Evolutionary conservation across 2,113 vertebrate species (phyloP).

Genomic region (Tapirus terrestris): DNA sequence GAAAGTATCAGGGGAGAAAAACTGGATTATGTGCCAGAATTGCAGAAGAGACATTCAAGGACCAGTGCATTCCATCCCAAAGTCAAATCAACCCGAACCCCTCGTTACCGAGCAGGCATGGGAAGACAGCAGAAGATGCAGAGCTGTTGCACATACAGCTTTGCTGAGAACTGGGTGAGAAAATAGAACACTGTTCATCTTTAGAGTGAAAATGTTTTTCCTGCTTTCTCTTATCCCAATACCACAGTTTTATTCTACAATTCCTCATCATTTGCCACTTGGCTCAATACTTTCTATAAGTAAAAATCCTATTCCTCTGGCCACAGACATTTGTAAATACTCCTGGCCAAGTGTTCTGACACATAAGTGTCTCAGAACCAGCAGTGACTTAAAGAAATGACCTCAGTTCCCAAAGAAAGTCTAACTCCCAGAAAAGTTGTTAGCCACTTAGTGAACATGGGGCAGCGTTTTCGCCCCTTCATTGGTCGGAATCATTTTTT

Average conservation of each 20-base stretch:
- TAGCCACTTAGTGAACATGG: not conserved
- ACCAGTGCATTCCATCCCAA: not conserved
- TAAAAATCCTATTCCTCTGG: not conserved
- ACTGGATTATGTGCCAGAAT: not conserved
- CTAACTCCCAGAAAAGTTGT: not conserved
- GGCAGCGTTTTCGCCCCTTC: not conserved
- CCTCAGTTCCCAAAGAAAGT: not conserved
- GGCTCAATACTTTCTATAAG: slow-evolving; percentile 11
- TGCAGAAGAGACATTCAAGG: not conserved
- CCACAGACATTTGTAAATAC: not conserved
- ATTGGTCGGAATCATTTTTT: not conserved
- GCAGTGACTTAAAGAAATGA: slow-evolving; percentile 39
- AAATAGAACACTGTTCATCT: not conserved
- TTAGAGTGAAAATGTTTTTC: not conserved
- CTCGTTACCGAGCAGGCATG: not conserved
- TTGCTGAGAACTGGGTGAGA: not conserved
- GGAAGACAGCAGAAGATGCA: rapidly evolving
- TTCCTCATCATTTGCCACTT: not conserved
- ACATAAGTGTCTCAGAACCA: not conserved
- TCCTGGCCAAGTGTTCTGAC: not conserved
- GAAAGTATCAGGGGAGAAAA: not conserved
- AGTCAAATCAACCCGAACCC: not conserved
- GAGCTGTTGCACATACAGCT: not conserved
- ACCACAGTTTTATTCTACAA: not conserved
- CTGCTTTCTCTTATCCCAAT: not conserved